Evolutionary conservation across 2,797 vertebrate species (phyloP), one percentile per base, ranked within the genome.

Genomic region (Epinephelus malabaricus): DNA sequence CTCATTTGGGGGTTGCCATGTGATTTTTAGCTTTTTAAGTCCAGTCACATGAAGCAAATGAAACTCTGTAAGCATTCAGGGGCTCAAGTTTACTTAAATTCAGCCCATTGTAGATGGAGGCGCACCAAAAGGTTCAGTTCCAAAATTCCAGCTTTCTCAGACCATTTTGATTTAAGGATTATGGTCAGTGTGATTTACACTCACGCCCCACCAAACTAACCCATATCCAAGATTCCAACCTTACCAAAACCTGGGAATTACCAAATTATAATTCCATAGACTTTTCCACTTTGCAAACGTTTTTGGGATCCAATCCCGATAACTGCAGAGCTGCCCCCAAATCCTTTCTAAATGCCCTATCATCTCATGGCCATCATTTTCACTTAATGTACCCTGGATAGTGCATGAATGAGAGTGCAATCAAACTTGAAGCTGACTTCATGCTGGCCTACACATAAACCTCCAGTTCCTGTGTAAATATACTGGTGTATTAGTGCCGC

Each of bases 381-480:
- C 59, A 9, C 17, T 53, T 18, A 25, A 46, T 54, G 46, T 12
- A 19, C 14, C 13, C 17, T 21, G 6, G 18, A 64, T 38, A 25
- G 19, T 27, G 30, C 25, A 11, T 62, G 61, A 69, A 73, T 51
- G 34, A 27, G 50, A 56, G 72, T 27, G 51, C 21, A 30, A 13
- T 62, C 15, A 53, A 54, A 38, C 55, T 23, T 5, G 14, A 30
- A 30, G 49, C 30, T 50, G 55, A 27, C 49, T 76, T 71, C 47
- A 23, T 21, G 46, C 5, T 59, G 19, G 46, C 23, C 51, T 68
- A 34, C 34, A 34, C 19, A 12, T 9, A 23, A 64, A 69, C 7
- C 21, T 82, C 30, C 47, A 73, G 34, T 59, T 50, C 40, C 30
- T 55, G 47, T 27, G 1, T 78, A 77, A 72, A 76, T 77, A 69